phyloP scores from a whole-genome alignment of 2,888 invertebrate genomes.

The Drosophila fungiperda region DNA sequence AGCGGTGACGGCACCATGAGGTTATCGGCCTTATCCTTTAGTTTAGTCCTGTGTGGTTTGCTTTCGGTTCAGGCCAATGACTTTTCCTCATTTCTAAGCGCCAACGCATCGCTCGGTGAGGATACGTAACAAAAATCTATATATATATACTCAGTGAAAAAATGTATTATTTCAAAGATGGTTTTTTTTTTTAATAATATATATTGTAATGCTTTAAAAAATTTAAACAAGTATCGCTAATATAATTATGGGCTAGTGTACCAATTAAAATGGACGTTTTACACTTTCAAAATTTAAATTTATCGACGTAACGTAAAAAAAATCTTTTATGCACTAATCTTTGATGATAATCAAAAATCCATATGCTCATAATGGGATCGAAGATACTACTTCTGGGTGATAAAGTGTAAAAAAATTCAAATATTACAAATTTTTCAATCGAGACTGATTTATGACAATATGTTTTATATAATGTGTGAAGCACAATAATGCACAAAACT shows the following conservation, averaged over 20 bases:
- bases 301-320: background rate
- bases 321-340: background rate
- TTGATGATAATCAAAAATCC: background rate
- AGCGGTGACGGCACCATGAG: conserved; percentile 60
- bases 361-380: background rate
- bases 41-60: conserved; percentile 86
- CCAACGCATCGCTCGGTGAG: conserved; percentile 91
- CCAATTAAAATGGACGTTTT: background rate
- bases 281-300: background rate
- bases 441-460: too few species aligned
- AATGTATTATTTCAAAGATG: background rate
- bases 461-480: too few species aligned
- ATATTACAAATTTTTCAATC: too few species aligned
- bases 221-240: background rate
- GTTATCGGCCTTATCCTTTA: conserved; percentile 30
- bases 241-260: background rate
- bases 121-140: background rate
- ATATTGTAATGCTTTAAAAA: background rate
- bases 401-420: too few species aligned
- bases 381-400: background rate
- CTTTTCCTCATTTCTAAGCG: conserved; percentile 90
- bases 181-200: background rate
- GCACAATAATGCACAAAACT: too few species aligned
- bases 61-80: conserved; percentile 85
- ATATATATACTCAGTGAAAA: background rate